Evolutionary conservation across 2,888 invertebrate species (phyloP), one percentile per base, ranked within the genome.

Genomic region (Protophormia terraenovae): DNA sequence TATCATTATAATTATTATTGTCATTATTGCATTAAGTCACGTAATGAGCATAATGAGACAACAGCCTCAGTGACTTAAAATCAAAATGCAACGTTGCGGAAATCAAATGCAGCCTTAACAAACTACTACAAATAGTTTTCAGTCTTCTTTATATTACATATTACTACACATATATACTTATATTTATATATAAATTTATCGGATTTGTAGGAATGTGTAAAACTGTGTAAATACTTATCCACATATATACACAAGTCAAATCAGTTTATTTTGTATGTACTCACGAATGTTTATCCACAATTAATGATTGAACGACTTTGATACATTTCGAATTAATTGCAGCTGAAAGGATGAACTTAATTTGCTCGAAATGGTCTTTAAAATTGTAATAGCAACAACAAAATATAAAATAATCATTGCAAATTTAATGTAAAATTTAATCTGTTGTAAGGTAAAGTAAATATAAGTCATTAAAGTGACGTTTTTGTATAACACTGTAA

Each of bases 61-160:
- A 50, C 76, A 81, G 41, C 76, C 35, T 76, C 58, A 58, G 29
- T 75, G 35, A 64, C 69, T 80, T 29, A 83, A 80, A 83, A 85
- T 81, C 80, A 85, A 83, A 83, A 75, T 84, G 81, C 83, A 87
- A 82, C 75, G 83, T 86, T 78, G 80, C 83, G 69, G 76, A 87
- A 86, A 67, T 81, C 78, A 86, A 83, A 75, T 83, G 83, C 72
- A 64, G 24, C 55, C 69, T 81, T 41, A 76, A 75, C 41, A 80
- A 76, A 73, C 73, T 69, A n/a, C 45, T 55, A 38, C 69, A 69
- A 62, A 58, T 58, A 50, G 27, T 78, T 62, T 19, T 14, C 4
- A 38, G n/a, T 24, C 14, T 47, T 8, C 24, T 24, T 38, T 64
- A 22, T 24, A 22, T 38, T 38, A n/a, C n/a, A n/a, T n/a, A n/a